Evolutionary conservation across 2,113 vertebrate species (phyloP).

Genomic region (Pyxicephalus adspersus): DNA sequence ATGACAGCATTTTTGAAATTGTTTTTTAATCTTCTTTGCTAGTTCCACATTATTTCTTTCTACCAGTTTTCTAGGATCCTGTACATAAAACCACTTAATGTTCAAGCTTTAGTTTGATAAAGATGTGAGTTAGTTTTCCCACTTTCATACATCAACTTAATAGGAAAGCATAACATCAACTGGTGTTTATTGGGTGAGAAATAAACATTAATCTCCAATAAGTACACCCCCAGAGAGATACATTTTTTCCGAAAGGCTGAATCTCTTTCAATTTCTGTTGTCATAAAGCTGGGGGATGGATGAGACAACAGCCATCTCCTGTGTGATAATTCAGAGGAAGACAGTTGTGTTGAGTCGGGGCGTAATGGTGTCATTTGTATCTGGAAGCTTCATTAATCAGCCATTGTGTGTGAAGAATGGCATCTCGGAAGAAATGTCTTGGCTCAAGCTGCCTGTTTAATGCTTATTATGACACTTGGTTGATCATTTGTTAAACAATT

Average conservation of each 20-base stretch:
- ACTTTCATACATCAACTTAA: conserved; percentile 5
- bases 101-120: neutral
- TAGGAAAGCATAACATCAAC: neutral
- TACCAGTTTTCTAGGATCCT: too few relatives aligned
- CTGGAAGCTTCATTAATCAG: conserved; percentile 15
- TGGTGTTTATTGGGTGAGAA: neutral
- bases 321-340: conserved; percentile 3
- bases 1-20: too few relatives aligned
- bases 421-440: conserved; percentile 23
- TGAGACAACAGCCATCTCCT: neutral
- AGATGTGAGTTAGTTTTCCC: neutral
- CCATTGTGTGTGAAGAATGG: conserved; percentile 18
- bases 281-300: neutral
- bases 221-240: neutral
- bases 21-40: too few relatives aligned
- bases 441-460: neutral
- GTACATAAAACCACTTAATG: too few relatives aligned
- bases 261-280: neutral
- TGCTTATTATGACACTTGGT: neutral
- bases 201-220: conserved; percentile 3
- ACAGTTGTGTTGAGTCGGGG: conserved; percentile 3
- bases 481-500: conserved; percentile 28
- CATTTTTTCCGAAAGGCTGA: neutral
- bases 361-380: conserved; percentile 25
- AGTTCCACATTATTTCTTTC: too few relatives aligned